Evolutionary conservation across 2,113 vertebrate species (phyloP).

Genomic region (Damaliscus lunatus): DNA sequence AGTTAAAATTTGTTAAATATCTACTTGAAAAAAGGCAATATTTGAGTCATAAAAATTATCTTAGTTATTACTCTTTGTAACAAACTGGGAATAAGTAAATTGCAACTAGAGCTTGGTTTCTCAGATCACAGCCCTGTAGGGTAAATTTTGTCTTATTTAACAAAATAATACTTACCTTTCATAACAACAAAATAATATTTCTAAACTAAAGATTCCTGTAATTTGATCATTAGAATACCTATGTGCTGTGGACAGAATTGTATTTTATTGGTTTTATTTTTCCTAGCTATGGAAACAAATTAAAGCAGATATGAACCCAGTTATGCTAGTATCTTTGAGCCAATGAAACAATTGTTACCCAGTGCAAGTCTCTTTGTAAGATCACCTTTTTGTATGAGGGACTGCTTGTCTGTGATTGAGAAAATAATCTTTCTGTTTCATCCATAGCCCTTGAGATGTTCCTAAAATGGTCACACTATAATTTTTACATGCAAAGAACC

Average conservation of each 20-base stretch:
- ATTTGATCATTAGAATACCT: neutral
- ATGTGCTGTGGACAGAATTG: neutral
- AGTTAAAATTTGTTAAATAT: neutral
- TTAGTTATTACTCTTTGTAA: neutral
- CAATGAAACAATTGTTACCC: neutral
- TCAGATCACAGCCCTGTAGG: neutral
- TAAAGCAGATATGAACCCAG: neutral
- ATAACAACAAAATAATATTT: conserved; percentile 11
- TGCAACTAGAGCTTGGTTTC: neutral
- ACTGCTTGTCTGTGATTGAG: conserved; percentile 28
- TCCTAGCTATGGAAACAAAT: neutral
- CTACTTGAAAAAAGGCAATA: neutral
- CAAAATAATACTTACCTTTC: neutral
- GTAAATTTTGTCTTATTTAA: neutral
- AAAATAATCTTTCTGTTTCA: conserved; percentile 56
- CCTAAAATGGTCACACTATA: neutral
- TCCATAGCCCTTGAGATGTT: neutral
- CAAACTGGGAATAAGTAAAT: neutral
- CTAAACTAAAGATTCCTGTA: neutral
- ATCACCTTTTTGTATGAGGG: neutral
- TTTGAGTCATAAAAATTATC: neutral
- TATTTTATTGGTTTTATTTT: neutral
- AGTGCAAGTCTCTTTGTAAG: neutral
- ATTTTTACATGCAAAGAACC: neutral
- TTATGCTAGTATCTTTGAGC: neutral